Evolutionary conservation across 2,797 vertebrate genomes (phyloP).

Genomic region (Danio kyathit): DNA sequence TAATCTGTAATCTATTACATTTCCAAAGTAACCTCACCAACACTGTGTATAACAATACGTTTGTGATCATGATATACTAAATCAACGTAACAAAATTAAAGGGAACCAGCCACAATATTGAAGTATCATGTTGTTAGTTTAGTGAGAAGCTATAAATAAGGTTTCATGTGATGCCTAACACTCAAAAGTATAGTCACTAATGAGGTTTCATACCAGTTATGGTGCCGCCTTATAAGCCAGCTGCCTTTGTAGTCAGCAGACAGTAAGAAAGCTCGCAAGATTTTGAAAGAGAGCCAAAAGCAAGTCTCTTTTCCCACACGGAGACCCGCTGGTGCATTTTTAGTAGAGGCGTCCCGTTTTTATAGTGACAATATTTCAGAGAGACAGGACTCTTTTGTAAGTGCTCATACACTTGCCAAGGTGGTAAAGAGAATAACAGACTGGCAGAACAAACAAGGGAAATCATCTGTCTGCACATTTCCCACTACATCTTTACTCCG

Average conservation of each 20-base stretch:
- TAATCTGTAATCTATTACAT: too few species aligned
- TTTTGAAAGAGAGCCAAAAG: conserved; percentile 6
- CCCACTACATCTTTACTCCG: conserved; percentile 12
- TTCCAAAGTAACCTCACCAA: too few species aligned
- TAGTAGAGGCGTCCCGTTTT: conserved; percentile 7
- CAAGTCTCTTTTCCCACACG: neutral
- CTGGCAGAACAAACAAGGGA: conserved; percentile 20
- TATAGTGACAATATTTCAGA: conserved; percentile 34
- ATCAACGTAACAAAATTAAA: too few species aligned
- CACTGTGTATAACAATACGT: too few species aligned
- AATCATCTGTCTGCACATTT: neutral
- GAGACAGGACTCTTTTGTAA: conserved; percentile 8
- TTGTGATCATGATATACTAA: too few species aligned
- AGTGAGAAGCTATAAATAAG: neutral
- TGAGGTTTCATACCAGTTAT: neutral
- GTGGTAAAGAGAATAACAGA: conserved; percentile 35
- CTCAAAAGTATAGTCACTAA: neutral
- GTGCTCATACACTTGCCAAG: conserved; percentile 16
- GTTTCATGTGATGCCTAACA: neutral
- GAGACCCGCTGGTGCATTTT: neutral
- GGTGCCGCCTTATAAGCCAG: neutral
- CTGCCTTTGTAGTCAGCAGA: neutral
- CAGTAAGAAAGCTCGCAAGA: neutral
- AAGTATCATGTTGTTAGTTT: neutral
- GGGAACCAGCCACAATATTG: too few species aligned